Percentiles rank a stretch among this genome's conserved stretches.
Evolutionary conservation across 2,888 invertebrate species (phyloP).

Genomic region (Apeira syringaria): DNA sequence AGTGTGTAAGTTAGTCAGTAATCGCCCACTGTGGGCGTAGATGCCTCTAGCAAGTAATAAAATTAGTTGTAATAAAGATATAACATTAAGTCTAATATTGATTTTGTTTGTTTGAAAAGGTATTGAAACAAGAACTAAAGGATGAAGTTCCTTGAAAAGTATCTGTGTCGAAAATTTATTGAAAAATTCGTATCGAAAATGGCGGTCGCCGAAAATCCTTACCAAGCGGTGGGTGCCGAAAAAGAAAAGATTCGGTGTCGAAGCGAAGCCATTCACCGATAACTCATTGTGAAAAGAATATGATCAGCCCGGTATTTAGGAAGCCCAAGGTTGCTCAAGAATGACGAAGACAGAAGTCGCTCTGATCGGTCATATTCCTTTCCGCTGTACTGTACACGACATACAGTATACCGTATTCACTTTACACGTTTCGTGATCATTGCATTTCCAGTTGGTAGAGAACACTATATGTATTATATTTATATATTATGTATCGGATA

Average conservation of each 20-base stretch:
- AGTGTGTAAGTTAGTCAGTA: slow-evolving; percentile 70
- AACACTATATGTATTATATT: slow-evolving; percentile 41
- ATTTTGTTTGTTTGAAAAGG: slow-evolving; percentile 93
- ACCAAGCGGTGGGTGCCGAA: slow-evolving; percentile 57
- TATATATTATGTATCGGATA: slow-evolving; percentile 60
- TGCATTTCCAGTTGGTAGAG: slow-evolving; percentile 58
- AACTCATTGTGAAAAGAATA: slow-evolving; percentile 64
- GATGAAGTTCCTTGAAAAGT: slow-evolving; percentile 87
- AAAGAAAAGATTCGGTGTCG: slow-evolving; percentile 63
- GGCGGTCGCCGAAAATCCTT: slow-evolving; percentile 67
- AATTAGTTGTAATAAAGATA: slow-evolving; percentile 76
- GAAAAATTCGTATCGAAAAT: slow-evolving; percentile 68
- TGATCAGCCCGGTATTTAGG: slow-evolving; percentile 62
- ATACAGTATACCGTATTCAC: slow-evolving; percentile 37
- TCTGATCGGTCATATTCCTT: slow-evolving; percentile 70
- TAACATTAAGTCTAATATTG: slow-evolving; percentile 84
- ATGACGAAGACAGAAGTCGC: slow-evolving; percentile 67
- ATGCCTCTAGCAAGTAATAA: slow-evolving; percentile 72
- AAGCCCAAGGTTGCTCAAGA: slow-evolving; percentile 62
- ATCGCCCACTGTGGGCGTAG: slow-evolving; percentile 52
- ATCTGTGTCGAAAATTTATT: slow-evolving; percentile 81
- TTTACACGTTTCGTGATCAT: slow-evolving; percentile 51
- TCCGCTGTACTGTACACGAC: slow-evolving; percentile 32
- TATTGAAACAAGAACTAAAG: slow-evolving; percentile 93
- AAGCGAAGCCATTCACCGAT: slow-evolving; percentile 46